These are phyloP conservation scores for Theropithecus gelada DNA, from an alignment of 2,113 vertebrate species.

Conservation along the genomic window DNA sequence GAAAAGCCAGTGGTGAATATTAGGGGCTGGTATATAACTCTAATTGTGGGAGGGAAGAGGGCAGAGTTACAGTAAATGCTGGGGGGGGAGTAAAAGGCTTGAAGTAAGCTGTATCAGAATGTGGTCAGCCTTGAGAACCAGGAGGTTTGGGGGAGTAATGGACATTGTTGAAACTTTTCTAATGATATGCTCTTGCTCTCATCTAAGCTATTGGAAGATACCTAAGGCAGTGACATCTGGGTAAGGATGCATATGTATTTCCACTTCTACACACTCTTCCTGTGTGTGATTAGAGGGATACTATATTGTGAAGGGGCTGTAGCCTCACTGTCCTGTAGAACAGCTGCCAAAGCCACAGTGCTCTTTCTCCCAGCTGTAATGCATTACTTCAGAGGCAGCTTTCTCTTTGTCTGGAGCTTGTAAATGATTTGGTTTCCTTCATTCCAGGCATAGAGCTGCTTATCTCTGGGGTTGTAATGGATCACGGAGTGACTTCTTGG, in stretches of 20 bases:
- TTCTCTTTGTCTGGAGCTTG: constrained; percentile 89
- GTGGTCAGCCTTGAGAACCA: background rate
- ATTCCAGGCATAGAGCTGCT: constrained; percentile 94
- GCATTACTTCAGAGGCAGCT: constrained; percentile 45
- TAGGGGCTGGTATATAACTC: background rate
- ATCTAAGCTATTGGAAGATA: background rate
- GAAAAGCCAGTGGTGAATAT: background rate
- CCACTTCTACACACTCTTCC: background rate
- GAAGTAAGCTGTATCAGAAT: background rate
- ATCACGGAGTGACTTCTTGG: constrained; percentile 91
- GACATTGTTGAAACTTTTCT: background rate
- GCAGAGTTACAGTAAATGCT: background rate
- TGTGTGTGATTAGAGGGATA: background rate
- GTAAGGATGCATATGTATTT: background rate
- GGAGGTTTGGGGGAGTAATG: background rate
- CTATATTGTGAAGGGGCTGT: background rate
- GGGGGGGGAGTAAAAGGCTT: background rate
- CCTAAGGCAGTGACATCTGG: background rate
- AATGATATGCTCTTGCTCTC: background rate
- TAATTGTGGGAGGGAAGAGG: background rate
- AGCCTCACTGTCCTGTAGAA: background rate
- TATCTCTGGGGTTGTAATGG: constrained; percentile 93
- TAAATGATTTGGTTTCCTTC: constrained; percentile 96
- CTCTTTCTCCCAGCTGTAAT: background rate
- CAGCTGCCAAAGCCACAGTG: background rate